Evolutionary conservation across 2,797 vertebrate species (phyloP).

Genomic region (Ambastaia sidthimunki): DNA sequence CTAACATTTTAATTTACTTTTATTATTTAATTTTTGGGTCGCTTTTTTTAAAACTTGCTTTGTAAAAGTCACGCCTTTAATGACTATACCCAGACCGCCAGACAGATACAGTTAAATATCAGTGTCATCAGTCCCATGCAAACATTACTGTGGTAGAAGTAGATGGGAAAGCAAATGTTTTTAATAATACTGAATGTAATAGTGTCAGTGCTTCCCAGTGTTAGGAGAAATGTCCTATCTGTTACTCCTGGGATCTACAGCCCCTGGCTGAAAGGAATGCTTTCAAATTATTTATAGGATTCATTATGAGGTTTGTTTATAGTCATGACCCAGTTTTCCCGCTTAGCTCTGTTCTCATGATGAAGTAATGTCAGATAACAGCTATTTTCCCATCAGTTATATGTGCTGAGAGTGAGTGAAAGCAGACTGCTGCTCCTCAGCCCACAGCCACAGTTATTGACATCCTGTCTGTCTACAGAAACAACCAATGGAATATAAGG

Average conservation of each 20-base stretch:
- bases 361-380: background rate
- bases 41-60: too few relatives aligned
- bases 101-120: background rate
- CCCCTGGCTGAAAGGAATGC: background rate
- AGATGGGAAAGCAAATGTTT: too few relatives aligned
- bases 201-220: background rate
- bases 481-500: background rate
- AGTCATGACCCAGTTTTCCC: slow-evolving; percentile 57
- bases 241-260: background rate
- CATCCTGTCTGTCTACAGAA: background rate
- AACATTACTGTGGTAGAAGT: too few relatives aligned
- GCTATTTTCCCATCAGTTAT: background rate
- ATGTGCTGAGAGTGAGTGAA: background rate
- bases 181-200: background rate
- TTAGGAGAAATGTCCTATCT: background rate
- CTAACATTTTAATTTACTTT: too few relatives aligned
- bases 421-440: background rate
- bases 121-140: too few relatives aligned
- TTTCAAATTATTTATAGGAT: background rate
- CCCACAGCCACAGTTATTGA: background rate
- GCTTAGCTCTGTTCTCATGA: background rate
- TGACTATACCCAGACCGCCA: background rate
- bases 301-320: background rate
- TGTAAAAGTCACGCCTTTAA: too few relatives aligned
- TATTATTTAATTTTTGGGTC: too few relatives aligned